A percentile compares a stretch with the other conserved stretches of the same genome.
Conservation (phyloP, 2,888 invertebrate genomes). For the Deladenus siricidicola region DNA sequence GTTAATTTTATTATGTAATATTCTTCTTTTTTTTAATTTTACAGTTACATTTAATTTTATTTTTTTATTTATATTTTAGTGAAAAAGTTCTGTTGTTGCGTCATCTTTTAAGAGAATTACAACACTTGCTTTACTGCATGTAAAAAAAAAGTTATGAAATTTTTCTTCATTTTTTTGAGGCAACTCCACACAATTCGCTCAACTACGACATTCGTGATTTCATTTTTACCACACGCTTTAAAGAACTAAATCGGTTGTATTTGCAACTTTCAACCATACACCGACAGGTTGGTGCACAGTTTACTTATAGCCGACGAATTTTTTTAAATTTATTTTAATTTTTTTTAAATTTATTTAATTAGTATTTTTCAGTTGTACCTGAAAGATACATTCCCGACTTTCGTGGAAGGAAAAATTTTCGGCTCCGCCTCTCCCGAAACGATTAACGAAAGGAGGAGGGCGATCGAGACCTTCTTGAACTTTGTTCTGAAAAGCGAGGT, state of each 20-base stretch:
- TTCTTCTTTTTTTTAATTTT: not conserved
- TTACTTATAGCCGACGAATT: not conserved
- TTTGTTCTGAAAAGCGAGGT: conserved; percentile 31
- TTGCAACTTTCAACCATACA: conserved; percentile 25
- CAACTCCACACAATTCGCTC: conserved; percentile 22
- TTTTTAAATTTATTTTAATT: not conserved
- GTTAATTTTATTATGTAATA: not conserved
- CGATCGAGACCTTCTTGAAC: conserved; percentile 26
- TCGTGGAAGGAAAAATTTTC: conserved; percentile 25
- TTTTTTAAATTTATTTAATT: not conserved
- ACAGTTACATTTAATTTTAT: too few relatives aligned
- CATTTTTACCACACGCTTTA: conserved; percentile 21
- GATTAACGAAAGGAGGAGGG: conserved; percentile 19
- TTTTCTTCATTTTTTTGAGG: conserved; percentile 19
- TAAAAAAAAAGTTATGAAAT: not conserved
- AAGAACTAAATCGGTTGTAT: conserved; percentile 21
- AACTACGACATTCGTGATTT: conserved; percentile 20
- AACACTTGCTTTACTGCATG: too few relatives aligned
- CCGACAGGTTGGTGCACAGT: conserved; percentile 25
- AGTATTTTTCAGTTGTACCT: conserved; percentile 28
- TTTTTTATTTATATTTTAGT: too few relatives aligned
- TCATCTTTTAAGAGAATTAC: too few relatives aligned
- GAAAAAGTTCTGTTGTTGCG: too few relatives aligned
- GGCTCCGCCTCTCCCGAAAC: conserved; percentile 27
- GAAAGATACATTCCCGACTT: conserved; percentile 27